Evolutionary conservation across 2,888 invertebrate species (phyloP), one percentile per base, ranked within the genome.

Genomic region (Sceliomorpha sp.): DNA sequence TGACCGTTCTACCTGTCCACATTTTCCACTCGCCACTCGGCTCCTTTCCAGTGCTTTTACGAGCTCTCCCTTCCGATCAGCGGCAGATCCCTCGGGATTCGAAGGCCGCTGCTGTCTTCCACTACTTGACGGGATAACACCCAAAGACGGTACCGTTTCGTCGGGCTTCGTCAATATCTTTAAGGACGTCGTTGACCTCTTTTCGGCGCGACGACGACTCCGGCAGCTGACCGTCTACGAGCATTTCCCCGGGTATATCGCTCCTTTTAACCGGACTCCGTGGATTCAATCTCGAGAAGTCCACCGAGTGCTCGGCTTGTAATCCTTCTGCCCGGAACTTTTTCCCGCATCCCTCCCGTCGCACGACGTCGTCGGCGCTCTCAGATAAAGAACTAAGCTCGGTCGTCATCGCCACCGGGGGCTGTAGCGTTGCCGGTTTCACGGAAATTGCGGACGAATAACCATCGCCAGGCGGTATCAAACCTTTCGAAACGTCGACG

Each of bases 151-250:
- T 53, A 42, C 53, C 66, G 51, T 58, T 67, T 67, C 74, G 75
- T 73, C 72, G 79, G 75, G 77, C 75, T 79, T 77, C 78, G 80
- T 73, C 80, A 79, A 83, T 83, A 83, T 81, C 82, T 78, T 82
- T 81, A 79, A 85, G 83, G 78, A 80, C 81, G 77, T 85, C 81
- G 82, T 85, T 85, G 85, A 85, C 84, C 85, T 80, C 79, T 69
- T 83, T 82, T 76, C 73, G 66, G 60, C 40, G 44, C 40, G 34
- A 29, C 42, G 27, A 20, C 20, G n/a, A 7, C 20, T 4, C 3
- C 5, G 17, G 14, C 27, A 26, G 39, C 44, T 68, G 64, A 45
- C 40, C 70, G 73, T 74, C 71, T 69, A 62, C 70, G 73, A 64
- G 70, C 74, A 76, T 74, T 71, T 68, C 71, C 66, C 42, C 72